Evolutionary conservation across 1,140 invertebrate genomes (phyloP), one percentile per base, ranked within the genome.

Genomic region (Trissolcus basalis): DNA sequence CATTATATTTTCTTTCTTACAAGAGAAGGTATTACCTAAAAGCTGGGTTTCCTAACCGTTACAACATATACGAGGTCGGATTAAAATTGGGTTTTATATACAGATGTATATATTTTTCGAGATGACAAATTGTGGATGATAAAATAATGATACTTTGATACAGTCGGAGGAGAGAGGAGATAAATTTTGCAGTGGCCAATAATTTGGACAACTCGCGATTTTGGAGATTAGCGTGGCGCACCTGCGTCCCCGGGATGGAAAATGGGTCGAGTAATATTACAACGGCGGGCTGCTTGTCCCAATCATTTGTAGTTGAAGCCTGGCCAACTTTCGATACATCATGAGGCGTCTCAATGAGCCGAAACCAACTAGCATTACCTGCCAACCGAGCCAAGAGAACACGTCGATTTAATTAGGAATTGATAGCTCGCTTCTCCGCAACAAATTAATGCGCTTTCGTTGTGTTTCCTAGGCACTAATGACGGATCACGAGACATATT

Each of bases 281-380:
- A 84, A 83, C 81, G 64, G 44, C 49, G 19, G 19, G 75, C 67
- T 77, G 36, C 74, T 78, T 76, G 79, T 81, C 64, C 78, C 77
- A 67, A 85, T 85, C 78, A 82, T 84, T 84, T 79, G 80, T 79
- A 81, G 82, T 83, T 85, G 85, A 85, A 81, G 77, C 72, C 35
- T 19, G 64, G 85, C 85, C 85, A 86, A 86, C 49, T 84, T 85
- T 82, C 84, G 78, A 85, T 85, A 81, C 79, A 85, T 84, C 79
- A 67, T 56, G 74, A 58, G 59, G 63, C 58, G 79, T 81, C 81
- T 83, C 81, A 80, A 82, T 82, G 81, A 84, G 79, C 56, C 61
- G 78, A 80, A 81, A 74, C 80, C 51, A 60, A 77, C 74, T 73
- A 65, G 69, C 55, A 50, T 75, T 51, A 64, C 65, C 48, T 84